A percentile compares a stretch with the other conserved stretches of the same genome.
Evolutionary conservation across 2,797 vertebrate species (phyloP).

Genomic region (Acanthurus tractus): DNA sequence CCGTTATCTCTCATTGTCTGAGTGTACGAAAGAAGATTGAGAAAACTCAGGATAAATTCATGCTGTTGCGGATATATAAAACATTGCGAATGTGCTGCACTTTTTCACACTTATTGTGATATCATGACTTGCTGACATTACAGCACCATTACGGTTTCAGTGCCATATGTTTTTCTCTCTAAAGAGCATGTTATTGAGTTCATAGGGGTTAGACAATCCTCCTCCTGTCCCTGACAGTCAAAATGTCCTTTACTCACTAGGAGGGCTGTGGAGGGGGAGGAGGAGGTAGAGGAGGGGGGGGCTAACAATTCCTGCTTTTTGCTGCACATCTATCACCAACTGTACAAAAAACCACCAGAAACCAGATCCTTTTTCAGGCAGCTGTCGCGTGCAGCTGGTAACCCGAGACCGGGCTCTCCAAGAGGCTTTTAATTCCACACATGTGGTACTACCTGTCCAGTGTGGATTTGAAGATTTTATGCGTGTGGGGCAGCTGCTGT

Average conservation of each 20-base stretch:
- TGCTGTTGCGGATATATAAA: background rate
- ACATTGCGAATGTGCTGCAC: background rate
- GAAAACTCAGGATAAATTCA: background rate
- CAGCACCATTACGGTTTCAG: background rate
- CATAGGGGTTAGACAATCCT: conserved; percentile 66
- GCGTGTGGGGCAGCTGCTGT: conserved; percentile 82
- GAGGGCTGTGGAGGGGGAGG: conserved; percentile 35
- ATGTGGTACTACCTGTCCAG: conserved; percentile 88
- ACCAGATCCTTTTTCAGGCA: conserved; percentile 82
- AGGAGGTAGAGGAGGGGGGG: conserved; percentile 30
- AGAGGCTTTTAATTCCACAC: conserved; percentile 82
- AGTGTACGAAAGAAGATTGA: background rate
- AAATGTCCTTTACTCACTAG: conserved; percentile 66
- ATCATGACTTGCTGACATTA: conserved; percentile 7
- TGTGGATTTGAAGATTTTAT: conserved; percentile 83
- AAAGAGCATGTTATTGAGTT: conserved; percentile 52
- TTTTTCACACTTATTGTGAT: background rate
- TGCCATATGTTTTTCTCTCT: conserved; percentile 2
- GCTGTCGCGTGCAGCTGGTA: conserved; percentile 89
- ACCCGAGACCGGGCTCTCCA: conserved; percentile 66
- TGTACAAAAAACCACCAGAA: conserved; percentile 82
- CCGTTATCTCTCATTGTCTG: background rate
- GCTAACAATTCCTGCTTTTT: conserved; percentile 75
- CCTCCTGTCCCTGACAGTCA: conserved; percentile 82
- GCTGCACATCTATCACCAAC: conserved; percentile 82